A percentile compares a stretch with the other conserved stretches of the same genome.
These are phyloP conservation scores for Panthera tigris DNA, from an alignment of 2,113 vertebrate genomes.

Conservation along the genomic window DNA sequence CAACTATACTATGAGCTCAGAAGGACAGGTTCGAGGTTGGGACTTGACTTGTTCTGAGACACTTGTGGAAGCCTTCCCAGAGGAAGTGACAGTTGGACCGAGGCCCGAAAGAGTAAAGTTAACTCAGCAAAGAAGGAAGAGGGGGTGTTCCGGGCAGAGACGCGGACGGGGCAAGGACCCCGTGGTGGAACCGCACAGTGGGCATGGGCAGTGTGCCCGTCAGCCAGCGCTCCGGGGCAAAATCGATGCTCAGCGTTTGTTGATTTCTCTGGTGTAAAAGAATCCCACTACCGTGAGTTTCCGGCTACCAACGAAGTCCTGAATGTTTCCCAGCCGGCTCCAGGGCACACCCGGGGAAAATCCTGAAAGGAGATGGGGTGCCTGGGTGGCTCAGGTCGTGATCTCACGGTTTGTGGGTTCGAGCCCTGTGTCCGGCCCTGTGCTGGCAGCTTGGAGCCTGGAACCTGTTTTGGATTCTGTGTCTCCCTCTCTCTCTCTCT, in stretches of 20 bases:
- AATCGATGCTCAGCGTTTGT: not conserved
- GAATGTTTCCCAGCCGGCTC: not conserved
- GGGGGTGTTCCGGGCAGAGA: not conserved
- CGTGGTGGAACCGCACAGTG: fast-evolving
- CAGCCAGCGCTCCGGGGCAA: fast-evolving
- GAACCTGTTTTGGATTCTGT: too few relatives aligned
- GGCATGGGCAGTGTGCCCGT: not conserved
- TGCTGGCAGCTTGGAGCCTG: too few relatives aligned
- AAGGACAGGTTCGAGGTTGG: not conserved
- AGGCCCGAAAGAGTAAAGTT: not conserved
- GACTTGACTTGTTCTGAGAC: not conserved
- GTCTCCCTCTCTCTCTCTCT: too few relatives aligned
- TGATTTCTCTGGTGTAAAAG: not conserved
- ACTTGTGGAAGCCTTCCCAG: not conserved
- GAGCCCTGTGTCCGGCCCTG: too few relatives aligned
- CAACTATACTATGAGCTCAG: not conserved
- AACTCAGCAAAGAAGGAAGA: not conserved
- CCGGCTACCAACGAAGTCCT: not conserved
- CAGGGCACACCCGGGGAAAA: not conserved
- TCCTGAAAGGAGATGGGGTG: not conserved
- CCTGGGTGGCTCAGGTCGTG: too few relatives aligned
- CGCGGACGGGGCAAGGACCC: fast-evolving
- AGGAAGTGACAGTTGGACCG: not conserved
- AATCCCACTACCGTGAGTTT: not conserved
- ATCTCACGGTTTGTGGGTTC: too few relatives aligned